These are phyloP conservation scores for Pogonocichla stellata DNA, from an alignment of 2,113 vertebrate species.

Conservation along the genomic window DNA sequence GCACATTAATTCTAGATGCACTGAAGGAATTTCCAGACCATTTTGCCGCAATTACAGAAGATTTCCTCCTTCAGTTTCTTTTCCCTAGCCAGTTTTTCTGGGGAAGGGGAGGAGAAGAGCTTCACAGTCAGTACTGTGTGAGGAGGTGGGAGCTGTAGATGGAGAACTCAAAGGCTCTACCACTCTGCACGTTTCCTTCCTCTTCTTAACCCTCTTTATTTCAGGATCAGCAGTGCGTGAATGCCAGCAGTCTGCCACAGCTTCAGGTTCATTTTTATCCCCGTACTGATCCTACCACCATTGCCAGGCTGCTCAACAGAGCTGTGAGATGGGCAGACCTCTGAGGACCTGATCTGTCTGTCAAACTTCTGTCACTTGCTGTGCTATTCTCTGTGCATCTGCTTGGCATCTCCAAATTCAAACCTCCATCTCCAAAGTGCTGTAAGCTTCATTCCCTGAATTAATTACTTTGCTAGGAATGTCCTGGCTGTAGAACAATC, in stretches of 20 bases:
- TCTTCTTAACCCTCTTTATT: slow-evolving; percentile 33
- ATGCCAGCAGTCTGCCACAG: slow-evolving; percentile 21
- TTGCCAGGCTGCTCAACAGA: slow-evolving; percentile 1
- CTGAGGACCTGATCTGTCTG: slow-evolving; percentile 13
- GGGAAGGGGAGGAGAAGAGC: neutral
- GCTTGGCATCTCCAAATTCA: neutral
- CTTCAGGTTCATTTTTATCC: slow-evolving; percentile 17
- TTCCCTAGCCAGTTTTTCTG: neutral
- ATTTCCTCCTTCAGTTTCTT: neutral
- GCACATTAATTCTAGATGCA: slow-evolving; percentile 14
- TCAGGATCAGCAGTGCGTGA: neutral
- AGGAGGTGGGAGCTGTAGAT: neutral
- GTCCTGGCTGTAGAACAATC: neutral
- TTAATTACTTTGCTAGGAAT: neutral
- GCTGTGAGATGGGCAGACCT: neutral
- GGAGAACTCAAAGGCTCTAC: neutral
- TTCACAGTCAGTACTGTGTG: neutral
- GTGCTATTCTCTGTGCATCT: neutral
- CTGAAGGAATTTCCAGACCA: slow-evolving; percentile 46
- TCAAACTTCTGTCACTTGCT: neutral
- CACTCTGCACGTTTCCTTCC: neutral
- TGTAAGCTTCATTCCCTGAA: neutral
- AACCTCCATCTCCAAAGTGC: neutral
- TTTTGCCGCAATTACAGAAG: neutral
- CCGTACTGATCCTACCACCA: neutral